A percentile compares a stretch with the other conserved stretches of the same genome.
phyloP scores from a whole-genome alignment of 2,797 vertebrate species.

The Lepidocolaptes lacrymiger region DNA sequence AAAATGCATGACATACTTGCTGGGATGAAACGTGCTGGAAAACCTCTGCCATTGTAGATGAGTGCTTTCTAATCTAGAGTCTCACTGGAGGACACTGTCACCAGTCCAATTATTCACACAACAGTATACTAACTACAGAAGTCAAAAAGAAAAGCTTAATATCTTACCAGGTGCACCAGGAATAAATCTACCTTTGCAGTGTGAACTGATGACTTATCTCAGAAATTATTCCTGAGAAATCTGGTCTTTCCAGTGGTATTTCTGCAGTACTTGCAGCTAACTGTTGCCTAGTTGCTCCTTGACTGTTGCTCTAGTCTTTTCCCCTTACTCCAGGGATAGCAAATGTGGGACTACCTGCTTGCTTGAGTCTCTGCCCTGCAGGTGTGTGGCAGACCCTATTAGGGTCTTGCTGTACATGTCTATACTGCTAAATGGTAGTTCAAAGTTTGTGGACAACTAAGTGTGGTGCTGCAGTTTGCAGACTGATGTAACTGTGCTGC shows the following conservation, averaged over 20 bases:
- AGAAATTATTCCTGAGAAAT: not conserved
- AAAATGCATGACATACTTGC: accelerated
- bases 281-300: not conserved
- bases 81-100: not conserved
- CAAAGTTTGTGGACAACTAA: not conserved
- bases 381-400: not conserved
- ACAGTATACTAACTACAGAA: not conserved
- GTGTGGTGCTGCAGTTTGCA: not conserved
- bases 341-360: accelerated
- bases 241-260: not conserved
- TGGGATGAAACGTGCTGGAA: not conserved
- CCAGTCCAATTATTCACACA: not conserved
- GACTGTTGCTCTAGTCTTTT: not conserved
- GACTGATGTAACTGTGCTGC: not conserved
- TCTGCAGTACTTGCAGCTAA: not conserved
- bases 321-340: not conserved
- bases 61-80: not conserved
- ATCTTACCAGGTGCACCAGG: not conserved
- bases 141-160: not conserved
- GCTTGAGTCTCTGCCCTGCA: not conserved
- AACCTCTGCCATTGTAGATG: accelerated
- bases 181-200: not conserved
- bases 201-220: not conserved
- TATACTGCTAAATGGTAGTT: not conserved
- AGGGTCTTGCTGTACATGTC: not conserved